Evolutionary conservation across 37 sponge, comb jelly and placozoan genomes (phyloP).

Genomic region (Spongilla lacustris): DNA sequence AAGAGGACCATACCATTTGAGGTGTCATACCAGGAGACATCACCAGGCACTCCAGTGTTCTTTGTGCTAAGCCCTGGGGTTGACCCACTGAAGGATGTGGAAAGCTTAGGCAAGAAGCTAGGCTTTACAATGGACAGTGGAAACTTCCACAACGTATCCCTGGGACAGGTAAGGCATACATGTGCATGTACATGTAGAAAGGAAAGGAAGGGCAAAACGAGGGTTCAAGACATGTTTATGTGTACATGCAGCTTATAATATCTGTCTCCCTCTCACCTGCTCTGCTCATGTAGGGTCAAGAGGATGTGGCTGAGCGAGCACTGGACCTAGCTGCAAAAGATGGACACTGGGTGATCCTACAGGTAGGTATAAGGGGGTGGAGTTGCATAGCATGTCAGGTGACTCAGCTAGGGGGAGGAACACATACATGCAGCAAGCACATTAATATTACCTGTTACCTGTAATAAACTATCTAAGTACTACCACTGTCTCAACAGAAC

Average conservation of each 20-base stretch:
- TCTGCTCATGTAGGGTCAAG: constrained; percentile 89
- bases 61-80: constrained; percentile 99
- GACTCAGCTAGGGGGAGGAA: too few relatives aligned
- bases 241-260: too few relatives aligned
- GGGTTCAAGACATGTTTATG: too few relatives aligned
- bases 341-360: constrained; percentile 98
- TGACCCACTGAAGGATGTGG: constrained; percentile 98
- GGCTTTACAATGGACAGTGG: constrained; percentile 84
- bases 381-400: too few relatives aligned
- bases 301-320: constrained; percentile 96
- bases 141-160: constrained; percentile 95
- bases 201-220: too few relatives aligned
- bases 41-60: constrained; percentile 96
- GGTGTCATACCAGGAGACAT: constrained; percentile 92
- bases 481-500: constrained; percentile 73
- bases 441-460: too few relatives aligned
- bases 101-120: constrained; percentile 92
- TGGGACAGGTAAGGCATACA: constrained; percentile 77
- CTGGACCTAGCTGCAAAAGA: constrained; percentile 91
- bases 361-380: constrained; percentile 14
- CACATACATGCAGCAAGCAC: too few relatives aligned
- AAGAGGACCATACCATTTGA: constrained; percentile 85
- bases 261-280: too few relatives aligned
- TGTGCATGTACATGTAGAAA: background rate
- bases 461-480: too few relatives aligned